phyloP scores from a whole-genome alignment of 2,797 vertebrate genomes.

The Cryptoprocta ferox region DNA sequence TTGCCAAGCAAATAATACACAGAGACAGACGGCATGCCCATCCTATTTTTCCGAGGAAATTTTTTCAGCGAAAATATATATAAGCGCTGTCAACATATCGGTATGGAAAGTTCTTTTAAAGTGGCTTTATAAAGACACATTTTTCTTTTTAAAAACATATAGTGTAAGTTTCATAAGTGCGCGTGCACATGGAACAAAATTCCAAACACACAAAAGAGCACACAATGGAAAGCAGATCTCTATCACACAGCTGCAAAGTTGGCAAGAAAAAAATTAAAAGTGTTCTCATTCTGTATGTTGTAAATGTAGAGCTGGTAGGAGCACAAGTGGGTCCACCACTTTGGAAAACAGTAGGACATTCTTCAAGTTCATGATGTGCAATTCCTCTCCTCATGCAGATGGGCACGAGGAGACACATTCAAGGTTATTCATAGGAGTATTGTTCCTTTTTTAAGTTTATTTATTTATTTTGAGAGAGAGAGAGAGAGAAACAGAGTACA shows the following conservation, averaged over 20 bases:
- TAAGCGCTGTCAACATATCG: background rate
- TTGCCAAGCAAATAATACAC: background rate
- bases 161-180: background rate
- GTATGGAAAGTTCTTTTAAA: background rate
- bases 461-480: too few species aligned
- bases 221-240: background rate
- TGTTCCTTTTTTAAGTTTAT: too few species aligned
- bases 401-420: background rate
- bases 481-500: too few species aligned
- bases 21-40: background rate
- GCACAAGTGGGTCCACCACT: background rate
- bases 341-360: background rate
- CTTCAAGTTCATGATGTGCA: background rate
- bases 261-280: background rate
- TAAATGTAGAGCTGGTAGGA: background rate
- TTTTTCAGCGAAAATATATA: background rate
- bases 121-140: background rate
- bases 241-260: background rate
- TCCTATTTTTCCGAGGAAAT: background rate
- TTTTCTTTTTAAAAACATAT: background rate
- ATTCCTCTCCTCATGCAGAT: background rate
- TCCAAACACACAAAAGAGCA: background rate
- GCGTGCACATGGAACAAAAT: background rate
- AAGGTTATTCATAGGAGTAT: background rate
- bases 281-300: background rate